These are phyloP conservation scores for Papilio machaon DNA, from an alignment of 1,140 invertebrate species.

Conservation along the genomic window DNA sequence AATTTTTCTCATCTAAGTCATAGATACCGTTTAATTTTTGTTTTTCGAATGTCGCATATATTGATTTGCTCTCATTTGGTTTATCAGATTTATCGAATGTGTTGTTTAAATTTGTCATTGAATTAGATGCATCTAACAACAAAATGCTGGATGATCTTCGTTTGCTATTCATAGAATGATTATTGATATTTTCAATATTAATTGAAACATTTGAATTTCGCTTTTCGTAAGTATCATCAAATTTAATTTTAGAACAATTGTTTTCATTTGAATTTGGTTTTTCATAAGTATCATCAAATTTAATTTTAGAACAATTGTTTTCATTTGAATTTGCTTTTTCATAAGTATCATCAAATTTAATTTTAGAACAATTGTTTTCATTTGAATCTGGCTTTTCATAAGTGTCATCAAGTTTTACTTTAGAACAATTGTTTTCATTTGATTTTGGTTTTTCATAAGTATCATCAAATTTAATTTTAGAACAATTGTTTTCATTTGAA, in stretches of 20 bases:
- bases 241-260: constrained; percentile 1
- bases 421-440: constrained; percentile 24
- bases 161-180: constrained; percentile 12
- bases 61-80: constrained; percentile 25
- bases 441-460: constrained; percentile 42
- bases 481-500: neutral
- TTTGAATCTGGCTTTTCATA: constrained; percentile 24
- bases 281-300: constrained; percentile 30
- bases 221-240: constrained; percentile 37
- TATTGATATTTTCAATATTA: constrained; percentile 29
- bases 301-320: constrained; percentile 16
- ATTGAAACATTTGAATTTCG: constrained; percentile 25
- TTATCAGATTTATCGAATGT: constrained; percentile 49
- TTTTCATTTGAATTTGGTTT: constrained; percentile 10
- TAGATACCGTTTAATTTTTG: constrained; percentile 44
- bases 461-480: constrained; percentile 24
- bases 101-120: constrained; percentile 38
- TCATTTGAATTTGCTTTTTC: neutral
- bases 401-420: constrained; percentile 31
- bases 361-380: constrained; percentile 13
- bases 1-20: constrained; percentile 46
- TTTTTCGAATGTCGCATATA: constrained; percentile 49
- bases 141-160: constrained; percentile 35
- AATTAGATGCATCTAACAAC: constrained; percentile 2
- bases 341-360: constrained; percentile 4